Conservation (phyloP, 2,888 invertebrate genomes). For the Panorpa germanica region DNA sequence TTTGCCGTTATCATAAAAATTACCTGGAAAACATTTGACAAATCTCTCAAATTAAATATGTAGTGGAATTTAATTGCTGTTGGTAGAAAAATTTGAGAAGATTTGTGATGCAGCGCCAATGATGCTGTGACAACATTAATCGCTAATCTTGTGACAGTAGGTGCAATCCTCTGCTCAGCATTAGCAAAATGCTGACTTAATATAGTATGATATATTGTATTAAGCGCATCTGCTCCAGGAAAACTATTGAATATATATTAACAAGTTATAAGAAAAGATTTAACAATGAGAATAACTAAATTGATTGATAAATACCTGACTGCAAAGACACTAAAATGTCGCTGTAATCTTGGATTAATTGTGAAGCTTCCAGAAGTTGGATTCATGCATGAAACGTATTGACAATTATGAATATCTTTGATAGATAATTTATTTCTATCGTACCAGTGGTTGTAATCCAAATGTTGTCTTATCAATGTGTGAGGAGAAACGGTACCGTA, state of each 20-base stretch:
- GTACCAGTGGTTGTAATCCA: conserved; percentile 93
- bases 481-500: conserved; percentile 96
- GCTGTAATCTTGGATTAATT: conserved; percentile 82
- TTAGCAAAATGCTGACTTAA: conserved; percentile 70
- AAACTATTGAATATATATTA: conserved; percentile 24
- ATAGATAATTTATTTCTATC: conserved; percentile 72
- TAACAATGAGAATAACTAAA: background rate
- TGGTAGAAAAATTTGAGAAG: conserved; percentile 74
- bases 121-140: conserved; percentile 63
- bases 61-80: conserved; percentile 96
- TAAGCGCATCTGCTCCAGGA: conserved; percentile 63
- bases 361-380: conserved; percentile 96
- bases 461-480: conserved; percentile 83
- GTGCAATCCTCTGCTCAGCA: conserved; percentile 60
- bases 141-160: conserved; percentile 44
- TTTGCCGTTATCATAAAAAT: too few relatives aligned
- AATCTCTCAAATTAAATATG: conserved; percentile 84
- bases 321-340: conserved; percentile 79
- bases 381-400: conserved; percentile 96
- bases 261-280: background rate
- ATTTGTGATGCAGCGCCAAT: conserved; percentile 69
- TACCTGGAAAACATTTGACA: conserved; percentile 90
- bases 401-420: conserved; percentile 93
- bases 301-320: conserved; percentile 56
- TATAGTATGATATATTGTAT: conserved; percentile 77